Percentiles rank a stretch among this genome's conserved stretches.
Evolutionary conservation across 2,888 invertebrate genomes (phyloP).

Genomic region (Amiota communis): DNA sequence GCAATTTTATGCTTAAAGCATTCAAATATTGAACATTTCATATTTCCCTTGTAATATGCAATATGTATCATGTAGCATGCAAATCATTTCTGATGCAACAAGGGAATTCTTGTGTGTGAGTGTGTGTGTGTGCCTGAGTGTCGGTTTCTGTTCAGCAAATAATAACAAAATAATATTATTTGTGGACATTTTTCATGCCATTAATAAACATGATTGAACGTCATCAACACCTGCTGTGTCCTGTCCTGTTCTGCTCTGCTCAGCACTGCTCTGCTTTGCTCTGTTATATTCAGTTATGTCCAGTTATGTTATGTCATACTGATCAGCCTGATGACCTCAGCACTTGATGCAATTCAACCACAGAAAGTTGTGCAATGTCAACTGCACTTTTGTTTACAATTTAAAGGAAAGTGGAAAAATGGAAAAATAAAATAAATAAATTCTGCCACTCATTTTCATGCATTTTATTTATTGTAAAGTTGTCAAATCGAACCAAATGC

Average conservation of each 20-base stretch:
- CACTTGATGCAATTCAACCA: background rate
- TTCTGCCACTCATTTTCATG: background rate
- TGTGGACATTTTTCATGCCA: conserved; percentile 1
- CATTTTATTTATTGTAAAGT: background rate
- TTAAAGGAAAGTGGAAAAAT: background rate
- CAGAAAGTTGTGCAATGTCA: background rate
- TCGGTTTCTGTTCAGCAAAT: background rate
- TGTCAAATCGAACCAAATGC: too few relatives aligned
- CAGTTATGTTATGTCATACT: too few relatives aligned
- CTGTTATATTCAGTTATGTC: too few relatives aligned
- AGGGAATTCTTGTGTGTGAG: background rate
- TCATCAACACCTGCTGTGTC: background rate
- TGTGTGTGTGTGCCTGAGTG: background rate
- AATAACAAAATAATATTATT: conserved; percentile 47
- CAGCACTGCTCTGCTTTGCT: too few relatives aligned
- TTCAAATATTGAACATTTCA: too few relatives aligned
- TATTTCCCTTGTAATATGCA: too few relatives aligned
- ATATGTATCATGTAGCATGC: too few relatives aligned
- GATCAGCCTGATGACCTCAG: background rate
- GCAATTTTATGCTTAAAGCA: conserved; percentile 15
- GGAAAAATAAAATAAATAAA: conserved; percentile 8
- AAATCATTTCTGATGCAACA: background rate
- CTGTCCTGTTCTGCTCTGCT: background rate
- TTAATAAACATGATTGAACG: background rate
- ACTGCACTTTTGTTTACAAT: background rate